Evolutionary conservation across 23 tunicate genomes (phyloP), one percentile per base, ranked within the genome.

Genomic region (Ciona savignyi): DNA sequence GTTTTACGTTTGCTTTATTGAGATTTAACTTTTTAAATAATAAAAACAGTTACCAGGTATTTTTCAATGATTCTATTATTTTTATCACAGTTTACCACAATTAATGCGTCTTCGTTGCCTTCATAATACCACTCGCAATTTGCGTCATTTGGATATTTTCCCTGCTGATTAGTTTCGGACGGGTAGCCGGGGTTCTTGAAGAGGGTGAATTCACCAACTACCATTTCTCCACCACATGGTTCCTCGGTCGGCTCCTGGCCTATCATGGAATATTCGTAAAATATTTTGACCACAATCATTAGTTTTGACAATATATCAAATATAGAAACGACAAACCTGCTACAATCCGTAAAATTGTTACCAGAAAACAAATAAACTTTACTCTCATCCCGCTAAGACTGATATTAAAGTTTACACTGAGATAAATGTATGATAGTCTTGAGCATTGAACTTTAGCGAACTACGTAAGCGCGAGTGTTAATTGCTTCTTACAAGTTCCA

Each of bases 121-220:
- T 73, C 67, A 29, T 74, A 73, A 25, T 27, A 60, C 96, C 96
- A 89, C 19, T 49, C 34, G 68, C 96, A 89, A 35, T 89, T 72
- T 11, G 81, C 32, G 64, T 83, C 68, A 27, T 24, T 30, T 2
- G 84, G 84, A 69, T 89, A 89, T 25, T 27, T 74, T 2, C 70
- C 60, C 23, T 32, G 15, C 25, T 28, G 62, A 35, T 77, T 80
- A 28, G 35, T 65, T 73, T 68, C 77, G 22, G 84, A 29, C n/a
- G 96, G 96, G 72, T 77, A 89, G 26, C 70, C 76, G 34, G 96
- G 96, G 31, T 74, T 78, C 29, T 70, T 75, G 21, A 87, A 30
- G 15, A 76, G 33, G 27, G 60, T 80, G 35, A 32, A 78, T 2
- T 48, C 66, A 6, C 60, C 71, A 24, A 48, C 30, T 70, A 23